Evolutionary conservation across 2,888 invertebrate species (phyloP).

Genomic region (Merodon equestris): DNA sequence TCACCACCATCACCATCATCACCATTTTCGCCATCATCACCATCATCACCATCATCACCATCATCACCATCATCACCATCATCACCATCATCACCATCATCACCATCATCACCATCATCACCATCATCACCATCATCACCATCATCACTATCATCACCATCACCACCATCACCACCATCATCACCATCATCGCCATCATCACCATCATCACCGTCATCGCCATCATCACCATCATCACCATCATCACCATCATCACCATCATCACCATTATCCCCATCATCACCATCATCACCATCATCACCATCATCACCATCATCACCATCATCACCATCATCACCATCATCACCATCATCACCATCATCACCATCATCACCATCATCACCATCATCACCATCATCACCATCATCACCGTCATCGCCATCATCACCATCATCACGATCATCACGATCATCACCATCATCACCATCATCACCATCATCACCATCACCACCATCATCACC

Average conservation of each 20-base stretch:
- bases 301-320: not conserved
- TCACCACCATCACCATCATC: no score
- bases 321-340: not conserved
- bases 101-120: not conserved
- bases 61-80: not conserved
- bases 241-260: no score
- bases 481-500: no score
- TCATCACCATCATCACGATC: not conserved
- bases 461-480: not conserved
- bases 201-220: not conserved
- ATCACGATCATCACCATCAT: not conserved
- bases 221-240: not conserved
- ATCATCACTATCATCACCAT: not conserved
- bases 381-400: not conserved
- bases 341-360: not conserved
- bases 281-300: no score
- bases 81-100: not conserved
- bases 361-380: not conserved
- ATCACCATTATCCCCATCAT: no score
- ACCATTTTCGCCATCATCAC: not conserved
- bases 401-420: not conserved
- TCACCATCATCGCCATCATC: not conserved
- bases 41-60: not conserved
- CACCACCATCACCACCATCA: not conserved
- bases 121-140: not conserved